Conservation (phyloP, 1,140 invertebrate species). For the Kradibia gibbosae region DNA sequence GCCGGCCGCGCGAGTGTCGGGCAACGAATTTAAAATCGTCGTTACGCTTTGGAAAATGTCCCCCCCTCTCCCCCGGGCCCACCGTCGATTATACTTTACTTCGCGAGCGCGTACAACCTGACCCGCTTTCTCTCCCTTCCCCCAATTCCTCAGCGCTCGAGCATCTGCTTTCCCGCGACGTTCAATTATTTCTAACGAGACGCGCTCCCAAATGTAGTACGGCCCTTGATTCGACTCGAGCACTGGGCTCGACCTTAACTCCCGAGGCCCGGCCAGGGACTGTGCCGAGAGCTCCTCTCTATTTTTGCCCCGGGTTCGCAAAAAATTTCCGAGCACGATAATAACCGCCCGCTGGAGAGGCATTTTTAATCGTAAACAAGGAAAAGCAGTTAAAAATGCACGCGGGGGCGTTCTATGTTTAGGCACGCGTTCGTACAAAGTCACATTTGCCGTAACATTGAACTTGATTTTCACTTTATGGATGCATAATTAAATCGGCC, state of each 20-base stretch:
- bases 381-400: too few species aligned
- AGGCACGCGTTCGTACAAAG: background rate
- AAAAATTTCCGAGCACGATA: too few species aligned
- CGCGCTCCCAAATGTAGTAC: background rate
- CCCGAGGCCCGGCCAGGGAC: too few species aligned
- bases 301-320: too few species aligned
- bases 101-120: background rate
- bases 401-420: too few species aligned
- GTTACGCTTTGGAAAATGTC: background rate
- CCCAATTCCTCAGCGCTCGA: background rate
- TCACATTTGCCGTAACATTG: background rate
- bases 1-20: background rate
- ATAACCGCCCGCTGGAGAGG: too few species aligned
- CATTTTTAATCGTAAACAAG: too few species aligned
- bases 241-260: too few species aligned
- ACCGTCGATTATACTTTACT: background rate
- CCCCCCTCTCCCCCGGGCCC: too few species aligned
- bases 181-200: background rate
- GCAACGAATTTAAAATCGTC: background rate
- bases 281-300: too few species aligned
- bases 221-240: background rate
- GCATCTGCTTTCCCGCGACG: background rate
- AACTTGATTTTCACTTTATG: background rate
- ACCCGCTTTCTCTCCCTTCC: slow-evolving; percentile 16
- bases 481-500: background rate